Evolutionary conservation across 2,888 invertebrate species (phyloP), one percentile per base, ranked within the genome.

Genomic region (Thymelicus lineola): DNA sequence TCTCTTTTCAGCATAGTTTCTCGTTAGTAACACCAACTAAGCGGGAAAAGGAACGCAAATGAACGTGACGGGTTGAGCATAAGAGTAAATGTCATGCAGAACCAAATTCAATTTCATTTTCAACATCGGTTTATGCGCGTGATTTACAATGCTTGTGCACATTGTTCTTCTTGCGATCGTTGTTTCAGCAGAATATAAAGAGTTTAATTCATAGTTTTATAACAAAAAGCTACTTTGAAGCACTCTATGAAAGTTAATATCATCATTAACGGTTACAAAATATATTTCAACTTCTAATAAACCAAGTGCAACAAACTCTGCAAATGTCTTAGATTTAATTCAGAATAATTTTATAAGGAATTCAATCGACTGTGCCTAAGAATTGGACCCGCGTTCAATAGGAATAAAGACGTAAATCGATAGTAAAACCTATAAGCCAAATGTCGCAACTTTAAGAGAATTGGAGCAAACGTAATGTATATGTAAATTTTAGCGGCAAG

Each of bases 51-150:
- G 82, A 84, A 77, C 77, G 79, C 78, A 77, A 77, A 77, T 74
- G 77, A 80, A 85, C 81, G 85, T 85, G 85, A 86, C 81, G 80
- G 79, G 80, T 80, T 80, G 78, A 76, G 75, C 77, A 81, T 80
- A 78, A 81, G 78, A 82, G 81, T 81, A 87, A 91, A 91, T 88
- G 86, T 86, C 88, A 89, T 84, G 85, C 83, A 84, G 81, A 86
- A 83, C 83, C 81, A 82, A 87, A 87, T 88, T 86, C 84, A 86
- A 86, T 88, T 87, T 86, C 81, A 80, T 84, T 88, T 87, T 86
- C 86, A 84, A 87, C 85, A 87, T 85, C 81, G 81, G 81, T 83
- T 86, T 75, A 83, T 86, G 84, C 85, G 84, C 86, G 83, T 83
- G 86, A 87, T 85, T 84, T 82, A 85, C 85, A 84, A 80, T 83